Evolutionary conservation across 2,888 invertebrate species (phyloP).

Genomic region (Platycnemis pennipes): DNA sequence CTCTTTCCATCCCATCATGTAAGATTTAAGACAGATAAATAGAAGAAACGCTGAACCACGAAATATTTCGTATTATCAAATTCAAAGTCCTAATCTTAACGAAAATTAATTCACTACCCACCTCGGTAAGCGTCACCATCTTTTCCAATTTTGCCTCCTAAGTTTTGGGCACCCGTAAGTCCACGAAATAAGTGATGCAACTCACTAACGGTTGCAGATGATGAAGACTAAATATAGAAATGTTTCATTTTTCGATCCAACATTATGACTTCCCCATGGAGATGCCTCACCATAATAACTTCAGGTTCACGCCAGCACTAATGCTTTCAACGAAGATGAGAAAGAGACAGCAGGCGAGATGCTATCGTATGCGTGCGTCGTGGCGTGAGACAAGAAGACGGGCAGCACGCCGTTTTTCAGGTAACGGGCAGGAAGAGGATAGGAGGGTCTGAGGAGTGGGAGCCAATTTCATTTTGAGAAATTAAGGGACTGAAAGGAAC

Average conservation of each 20-base stretch:
- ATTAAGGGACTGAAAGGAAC: slow-evolving; percentile 61
- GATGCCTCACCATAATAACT: slow-evolving; percentile 28
- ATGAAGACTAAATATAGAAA: no score
- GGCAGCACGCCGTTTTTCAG: not conserved
- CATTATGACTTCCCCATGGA: no score
- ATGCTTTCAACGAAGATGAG: slow-evolving; percentile 21
- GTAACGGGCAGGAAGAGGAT: not conserved
- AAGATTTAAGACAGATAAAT: not conserved
- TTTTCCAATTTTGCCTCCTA: no score
- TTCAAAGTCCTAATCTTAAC: not conserved
- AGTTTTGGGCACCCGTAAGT: no score
- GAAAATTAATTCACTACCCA: not conserved
- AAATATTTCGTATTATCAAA: no score
- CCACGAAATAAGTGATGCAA: no score
- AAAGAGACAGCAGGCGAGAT: slow-evolving; percentile 30
- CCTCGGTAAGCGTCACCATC: no score
- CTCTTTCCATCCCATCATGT: not conserved
- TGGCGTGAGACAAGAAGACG: slow-evolving; percentile 26
- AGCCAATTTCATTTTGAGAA: slow-evolving; percentile 44
- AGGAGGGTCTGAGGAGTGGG: not conserved
- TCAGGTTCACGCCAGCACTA: slow-evolving; percentile 2
- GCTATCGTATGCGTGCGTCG: not conserved
- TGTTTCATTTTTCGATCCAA: no score
- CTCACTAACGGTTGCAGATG: no score
- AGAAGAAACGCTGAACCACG: no score